These are phyloP conservation scores for Sapajus apella DNA, from an alignment of 2,113 vertebrate genomes.

Conservation along the genomic window DNA sequence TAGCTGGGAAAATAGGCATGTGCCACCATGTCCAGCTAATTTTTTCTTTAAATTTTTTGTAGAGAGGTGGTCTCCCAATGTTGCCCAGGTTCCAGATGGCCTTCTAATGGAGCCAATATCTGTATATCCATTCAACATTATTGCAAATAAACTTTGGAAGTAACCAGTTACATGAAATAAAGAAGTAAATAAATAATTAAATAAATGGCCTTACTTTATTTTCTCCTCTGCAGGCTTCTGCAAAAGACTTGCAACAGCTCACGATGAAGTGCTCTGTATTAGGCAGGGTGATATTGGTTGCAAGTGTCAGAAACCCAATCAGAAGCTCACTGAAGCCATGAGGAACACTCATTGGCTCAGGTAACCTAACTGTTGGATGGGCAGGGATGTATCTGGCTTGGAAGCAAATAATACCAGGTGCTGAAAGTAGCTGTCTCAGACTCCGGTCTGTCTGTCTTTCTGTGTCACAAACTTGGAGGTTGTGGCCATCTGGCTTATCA, in stretches of 20 bases:
- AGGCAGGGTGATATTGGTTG: background rate
- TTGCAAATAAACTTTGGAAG: background rate
- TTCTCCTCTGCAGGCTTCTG: background rate
- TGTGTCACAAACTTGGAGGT: background rate
- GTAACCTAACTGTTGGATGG: background rate
- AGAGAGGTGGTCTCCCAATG: too few relatives aligned
- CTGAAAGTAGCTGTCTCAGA: background rate
- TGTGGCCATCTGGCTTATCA: background rate
- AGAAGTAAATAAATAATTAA: background rate
- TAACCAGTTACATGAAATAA: background rate
- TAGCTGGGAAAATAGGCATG: too few relatives aligned
- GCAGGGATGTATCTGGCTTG: background rate
- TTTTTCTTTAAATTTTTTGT: too few relatives aligned
- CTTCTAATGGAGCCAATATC: background rate
- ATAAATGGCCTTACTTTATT: background rate
- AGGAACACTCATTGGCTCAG: background rate
- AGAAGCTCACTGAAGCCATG: background rate
- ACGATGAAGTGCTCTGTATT: background rate
- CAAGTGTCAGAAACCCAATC: background rate
- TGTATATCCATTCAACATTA: background rate
- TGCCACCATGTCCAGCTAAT: too few relatives aligned
- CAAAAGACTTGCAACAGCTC: background rate
- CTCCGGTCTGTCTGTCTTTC: background rate
- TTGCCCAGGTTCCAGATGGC: background rate
- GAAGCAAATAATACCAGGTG: background rate